These are phyloP conservation scores for Drosophila diplacantha DNA, from an alignment of 2,888 invertebrate species.

Conservation along the genomic window DNA sequence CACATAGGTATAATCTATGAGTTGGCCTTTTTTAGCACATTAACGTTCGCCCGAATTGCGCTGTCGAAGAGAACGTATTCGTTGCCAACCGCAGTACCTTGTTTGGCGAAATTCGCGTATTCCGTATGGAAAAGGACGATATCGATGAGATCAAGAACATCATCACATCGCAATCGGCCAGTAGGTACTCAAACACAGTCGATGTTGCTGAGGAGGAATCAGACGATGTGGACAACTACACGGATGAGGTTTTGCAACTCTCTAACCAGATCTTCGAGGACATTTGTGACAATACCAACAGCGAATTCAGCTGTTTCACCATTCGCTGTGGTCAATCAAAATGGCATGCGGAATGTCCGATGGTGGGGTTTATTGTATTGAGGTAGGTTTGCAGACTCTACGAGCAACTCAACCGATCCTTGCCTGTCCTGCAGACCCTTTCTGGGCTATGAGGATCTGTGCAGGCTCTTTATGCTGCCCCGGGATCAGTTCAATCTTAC, in stretches of 20 bases:
- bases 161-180: neutral
- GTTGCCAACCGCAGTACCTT: constrained; percentile 70
- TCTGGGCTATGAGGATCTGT: constrained; percentile 37
- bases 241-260: neutral
- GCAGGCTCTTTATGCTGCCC: constrained; percentile 51
- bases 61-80: constrained; percentile 59
- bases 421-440: constrained; percentile 34
- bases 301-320: constrained; percentile 51
- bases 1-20: too few species aligned
- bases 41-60: constrained; percentile 58
- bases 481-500: constrained; percentile 36
- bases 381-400: constrained; percentile 44
- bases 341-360: constrained; percentile 37
- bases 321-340: constrained; percentile 61
- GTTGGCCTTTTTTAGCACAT: constrained; percentile 50
- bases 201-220: neutral
- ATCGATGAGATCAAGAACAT: constrained; percentile 12
- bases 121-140: constrained; percentile 46
- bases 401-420: neutral
- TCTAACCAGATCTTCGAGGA: constrained; percentile 47
- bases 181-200: neutral
- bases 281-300: constrained; percentile 46
- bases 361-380: constrained; percentile 68
- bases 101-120: constrained; percentile 60
- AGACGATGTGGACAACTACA: neutral